Evolutionary conservation across 92 coral and sea anemone species (phyloP).

Genomic region (Blastomussa wellsi): DNA sequence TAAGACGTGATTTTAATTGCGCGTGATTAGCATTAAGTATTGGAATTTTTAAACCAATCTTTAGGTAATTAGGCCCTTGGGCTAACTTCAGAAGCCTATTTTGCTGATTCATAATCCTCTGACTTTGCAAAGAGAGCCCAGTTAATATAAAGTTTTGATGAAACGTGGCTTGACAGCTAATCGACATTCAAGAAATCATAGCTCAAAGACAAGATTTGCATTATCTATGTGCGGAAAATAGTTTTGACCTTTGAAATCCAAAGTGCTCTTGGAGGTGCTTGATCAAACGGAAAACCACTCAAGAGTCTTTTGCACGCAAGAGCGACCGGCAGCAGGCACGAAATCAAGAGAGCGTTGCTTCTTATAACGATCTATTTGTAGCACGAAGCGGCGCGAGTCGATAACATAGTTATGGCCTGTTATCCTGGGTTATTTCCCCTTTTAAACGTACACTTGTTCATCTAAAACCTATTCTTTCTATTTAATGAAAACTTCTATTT

Average conservation of each 20-base stretch:
- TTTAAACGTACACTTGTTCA: neutral
- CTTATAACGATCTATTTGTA: conserved; percentile 2
- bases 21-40: conserved; percentile 21
- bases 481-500: neutral
- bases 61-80: conserved; percentile 16
- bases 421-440: neutral
- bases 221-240: neutral
- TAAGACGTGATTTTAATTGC: neutral
- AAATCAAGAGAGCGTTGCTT: conserved; percentile 24
- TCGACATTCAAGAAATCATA: neutral
- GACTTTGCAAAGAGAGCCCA: neutral
- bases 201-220: neutral
- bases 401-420: neutral
- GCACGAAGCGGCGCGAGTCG: neutral
- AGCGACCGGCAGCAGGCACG: conserved; percentile 33
- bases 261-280: conserved; percentile 27
- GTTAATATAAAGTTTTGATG: too few relatives aligned
- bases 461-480: neutral
- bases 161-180: neutral
- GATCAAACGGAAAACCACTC: conserved; percentile 26
- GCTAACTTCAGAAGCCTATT: neutral
- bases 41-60: conserved; percentile 32
- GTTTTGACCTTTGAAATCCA: conserved; percentile 36
- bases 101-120: neutral
- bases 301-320: conserved; percentile 31